Base-by-base conservation (phyloP, 2,888 invertebrate species). In the Cancer borealis region DNA sequence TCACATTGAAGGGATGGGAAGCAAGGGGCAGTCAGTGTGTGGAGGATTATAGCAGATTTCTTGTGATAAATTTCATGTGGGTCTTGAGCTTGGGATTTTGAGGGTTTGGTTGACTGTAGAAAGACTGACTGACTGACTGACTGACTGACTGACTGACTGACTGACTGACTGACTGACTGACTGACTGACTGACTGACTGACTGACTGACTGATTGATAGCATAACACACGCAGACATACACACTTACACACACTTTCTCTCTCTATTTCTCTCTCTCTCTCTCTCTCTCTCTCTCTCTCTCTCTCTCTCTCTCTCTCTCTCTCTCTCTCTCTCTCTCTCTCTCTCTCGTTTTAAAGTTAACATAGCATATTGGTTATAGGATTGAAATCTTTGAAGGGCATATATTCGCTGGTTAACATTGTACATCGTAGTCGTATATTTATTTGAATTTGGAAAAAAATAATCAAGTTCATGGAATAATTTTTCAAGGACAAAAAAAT, bases 261-360 rank as follows among this genome's bases (percentile, higher is more conserved):
- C 79, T 79, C 79, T 79, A 30, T 79, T 30, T 79, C 79, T 79
- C 79, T 79, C 79, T 79, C 79, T 79, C 79, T 79, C 79, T 79
- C 79, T 79, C 79, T 79, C 79, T 79, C 79, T 79, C 79, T 26
- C 26, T 26, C 26, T 26, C 26, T 26, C 26, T 26, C 26, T 21
- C 21, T 21, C 21, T 21, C 21, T 21, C 21, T 21, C 21, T 21
- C 21, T 21, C 21, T 21, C 21, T 21, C 21, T 21, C 21, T 21
- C 21, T 21, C 21, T 21, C 21, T 21, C 21, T 21, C 21, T 21
- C 21, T 21, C 73, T 73, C 73, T 73, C 73, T 73, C 73, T 73
- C 73, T 73, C 73, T 73, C 73, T 73, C n/a, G 17, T 17, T 5
- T n/a, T 17, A 66, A 17, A 66, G 4, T 66, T 5, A 66, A 4